phyloP scores from a whole-genome alignment of 2,797 vertebrate species.

The Sternotherus odoratus region DNA sequence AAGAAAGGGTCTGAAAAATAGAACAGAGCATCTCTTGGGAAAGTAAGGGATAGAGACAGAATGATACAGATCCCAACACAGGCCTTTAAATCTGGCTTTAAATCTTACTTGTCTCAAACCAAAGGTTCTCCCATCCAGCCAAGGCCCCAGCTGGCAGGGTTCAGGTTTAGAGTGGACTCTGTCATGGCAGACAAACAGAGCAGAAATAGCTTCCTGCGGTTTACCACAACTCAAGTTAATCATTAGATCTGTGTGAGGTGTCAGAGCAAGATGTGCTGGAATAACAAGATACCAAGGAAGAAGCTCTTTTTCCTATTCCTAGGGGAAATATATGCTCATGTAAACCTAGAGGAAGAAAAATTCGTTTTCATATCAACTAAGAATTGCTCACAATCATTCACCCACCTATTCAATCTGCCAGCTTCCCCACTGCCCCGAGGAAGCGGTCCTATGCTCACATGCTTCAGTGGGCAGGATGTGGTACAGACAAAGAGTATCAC shows the following conservation, averaged over 20 bases:
- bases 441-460: accelerated
- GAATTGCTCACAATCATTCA: accelerated
- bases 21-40: not conserved
- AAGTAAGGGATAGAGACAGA: not conserved
- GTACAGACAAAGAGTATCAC: not conserved
- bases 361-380: accelerated
- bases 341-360: not conserved
- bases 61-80: not conserved
- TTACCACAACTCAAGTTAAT: not conserved
- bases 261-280: not conserved
- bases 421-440: not conserved
- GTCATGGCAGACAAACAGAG: not conserved
- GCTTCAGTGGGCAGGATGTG: not conserved
- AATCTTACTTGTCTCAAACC: not conserved
- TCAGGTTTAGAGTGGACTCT: not conserved
- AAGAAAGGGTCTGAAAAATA: not conserved
- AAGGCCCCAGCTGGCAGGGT: not conserved
- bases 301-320: not conserved
- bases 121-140: not conserved
- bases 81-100: not conserved
- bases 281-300: not conserved
- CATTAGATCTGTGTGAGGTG: not conserved
- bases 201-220: constrained; percentile 5
- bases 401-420: accelerated
- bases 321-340: accelerated